Conservation (phyloP, 2,797 vertebrate genomes). For the Clarias laeviceps region DNA sequence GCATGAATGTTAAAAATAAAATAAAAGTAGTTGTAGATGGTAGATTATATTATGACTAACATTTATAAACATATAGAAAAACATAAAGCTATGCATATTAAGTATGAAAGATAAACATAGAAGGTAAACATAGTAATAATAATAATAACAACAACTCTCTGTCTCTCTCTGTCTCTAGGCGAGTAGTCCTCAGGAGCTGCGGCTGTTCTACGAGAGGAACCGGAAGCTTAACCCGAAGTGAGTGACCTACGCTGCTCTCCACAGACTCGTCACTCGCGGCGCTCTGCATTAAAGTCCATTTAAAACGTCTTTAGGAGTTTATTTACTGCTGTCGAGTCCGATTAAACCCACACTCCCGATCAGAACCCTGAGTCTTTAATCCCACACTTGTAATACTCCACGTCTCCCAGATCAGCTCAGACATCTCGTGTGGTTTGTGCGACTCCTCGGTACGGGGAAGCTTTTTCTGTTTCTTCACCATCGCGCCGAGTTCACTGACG, state of each 20-base stretch:
- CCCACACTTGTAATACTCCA: not conserved
- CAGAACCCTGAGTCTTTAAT: not conserved
- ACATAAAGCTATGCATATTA: too few relatives aligned
- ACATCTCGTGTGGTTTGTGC: too few relatives aligned
- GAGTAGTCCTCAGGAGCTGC: conserved; percentile 94
- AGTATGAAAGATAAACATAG: too few relatives aligned
- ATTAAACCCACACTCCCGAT: not conserved
- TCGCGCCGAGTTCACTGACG: too few relatives aligned
- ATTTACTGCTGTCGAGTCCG: not conserved
- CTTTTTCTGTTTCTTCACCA: not conserved
- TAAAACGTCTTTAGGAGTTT: not conserved
- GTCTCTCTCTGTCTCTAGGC: conserved; percentile 73
- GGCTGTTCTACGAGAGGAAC: conserved; percentile 95
- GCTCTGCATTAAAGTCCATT: not conserved
- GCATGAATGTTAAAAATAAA: too few relatives aligned
- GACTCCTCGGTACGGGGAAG: not conserved
- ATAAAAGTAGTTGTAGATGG: too few relatives aligned
- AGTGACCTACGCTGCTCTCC: conserved; percentile 58
- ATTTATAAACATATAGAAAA: too few relatives aligned
- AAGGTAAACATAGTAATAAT: too few relatives aligned
- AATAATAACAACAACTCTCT: too few relatives aligned
- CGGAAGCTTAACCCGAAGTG: conserved; percentile 89
- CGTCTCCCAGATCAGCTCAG: not conserved
- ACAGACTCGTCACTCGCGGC: not conserved
- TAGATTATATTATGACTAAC: too few relatives aligned